Conservation (phyloP, 2,888 invertebrate species). For the Trissoscelio sp. region DNA sequence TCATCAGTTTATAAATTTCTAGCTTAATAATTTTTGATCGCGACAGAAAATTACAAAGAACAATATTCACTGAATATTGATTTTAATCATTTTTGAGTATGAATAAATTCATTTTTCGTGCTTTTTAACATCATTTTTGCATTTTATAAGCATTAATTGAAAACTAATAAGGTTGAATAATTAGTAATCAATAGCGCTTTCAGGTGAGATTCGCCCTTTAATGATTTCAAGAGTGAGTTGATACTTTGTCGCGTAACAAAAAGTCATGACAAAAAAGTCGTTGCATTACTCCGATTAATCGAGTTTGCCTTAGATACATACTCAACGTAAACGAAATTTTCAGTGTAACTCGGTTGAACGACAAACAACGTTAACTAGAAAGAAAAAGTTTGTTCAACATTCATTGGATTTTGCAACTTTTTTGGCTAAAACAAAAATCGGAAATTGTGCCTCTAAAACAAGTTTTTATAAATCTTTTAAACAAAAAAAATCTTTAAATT, state of each 20-base stretch:
- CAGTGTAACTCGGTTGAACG: neutral
- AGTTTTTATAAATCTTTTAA: too few species aligned
- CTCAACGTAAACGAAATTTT: conserved; percentile 2
- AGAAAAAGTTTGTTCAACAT: conserved; percentile 3
- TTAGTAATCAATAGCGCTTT: neutral
- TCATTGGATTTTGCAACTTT: neutral
- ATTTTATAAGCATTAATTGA: too few species aligned
- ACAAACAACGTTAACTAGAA: neutral
- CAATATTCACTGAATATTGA: neutral
- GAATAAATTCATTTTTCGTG: neutral
- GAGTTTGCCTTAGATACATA: conserved; percentile 6
- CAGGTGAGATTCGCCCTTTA: neutral
- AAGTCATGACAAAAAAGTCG: neutral
- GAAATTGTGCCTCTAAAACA: too few species aligned
- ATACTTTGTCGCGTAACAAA: neutral
- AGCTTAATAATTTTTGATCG: conserved; percentile 19
- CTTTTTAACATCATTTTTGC: too few species aligned
- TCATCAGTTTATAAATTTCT: conserved; percentile 16
- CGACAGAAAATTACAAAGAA: conserved; percentile 16
- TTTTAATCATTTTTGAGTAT: neutral
- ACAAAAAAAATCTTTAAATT: too few species aligned
- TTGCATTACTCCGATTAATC: neutral
- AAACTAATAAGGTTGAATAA: neutral
- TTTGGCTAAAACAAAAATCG: neutral
- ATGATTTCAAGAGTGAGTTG: neutral